Conservation (phyloP, 2,888 invertebrate species). For the Ormyrus pomaceus region DNA sequence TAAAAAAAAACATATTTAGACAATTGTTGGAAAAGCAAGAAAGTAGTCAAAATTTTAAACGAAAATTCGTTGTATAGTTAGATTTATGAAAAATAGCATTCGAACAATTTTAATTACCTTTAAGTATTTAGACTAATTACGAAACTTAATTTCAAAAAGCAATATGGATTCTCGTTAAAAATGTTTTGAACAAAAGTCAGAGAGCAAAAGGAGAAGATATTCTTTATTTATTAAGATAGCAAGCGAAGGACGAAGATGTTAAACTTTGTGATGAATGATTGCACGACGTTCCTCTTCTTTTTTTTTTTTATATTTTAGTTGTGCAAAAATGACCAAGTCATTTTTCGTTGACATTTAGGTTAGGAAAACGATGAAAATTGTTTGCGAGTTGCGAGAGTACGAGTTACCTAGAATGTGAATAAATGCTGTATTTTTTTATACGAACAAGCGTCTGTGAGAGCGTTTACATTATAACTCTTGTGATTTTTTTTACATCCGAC, state of each 20-base stretch:
- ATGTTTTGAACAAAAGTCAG: background rate
- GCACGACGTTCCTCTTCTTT: constrained; percentile 45
- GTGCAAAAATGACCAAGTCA: background rate
- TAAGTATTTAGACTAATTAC: background rate
- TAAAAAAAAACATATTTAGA: no score
- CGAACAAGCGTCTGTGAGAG: constrained; percentile 21
- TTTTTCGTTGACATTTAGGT: constrained; percentile 5
- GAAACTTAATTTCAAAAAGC: constrained; percentile 2
- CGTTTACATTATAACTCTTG: background rate
- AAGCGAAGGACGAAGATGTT: background rate
- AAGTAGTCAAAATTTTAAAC: no score
- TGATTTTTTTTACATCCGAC: constrained; percentile 34
- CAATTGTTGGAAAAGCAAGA: no score
- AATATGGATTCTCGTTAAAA: background rate
- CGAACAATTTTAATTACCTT: constrained; percentile 19
- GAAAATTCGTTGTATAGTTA: no score
- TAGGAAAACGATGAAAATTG: background rate
- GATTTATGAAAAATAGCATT: constrained; percentile 5
- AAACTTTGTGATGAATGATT: constrained; percentile 32
- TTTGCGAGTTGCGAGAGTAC: constrained; percentile 5
- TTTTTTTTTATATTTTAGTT: background rate
- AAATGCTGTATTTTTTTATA: constrained; percentile 52
- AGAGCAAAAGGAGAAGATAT: background rate
- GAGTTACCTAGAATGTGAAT: constrained; percentile 24
- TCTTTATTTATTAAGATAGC: background rate